A percentile compares a stretch with the other conserved stretches of the same genome.
Evolutionary conservation across 2,797 vertebrate species (phyloP).

Genomic region (Megalops cyprinoides): DNA sequence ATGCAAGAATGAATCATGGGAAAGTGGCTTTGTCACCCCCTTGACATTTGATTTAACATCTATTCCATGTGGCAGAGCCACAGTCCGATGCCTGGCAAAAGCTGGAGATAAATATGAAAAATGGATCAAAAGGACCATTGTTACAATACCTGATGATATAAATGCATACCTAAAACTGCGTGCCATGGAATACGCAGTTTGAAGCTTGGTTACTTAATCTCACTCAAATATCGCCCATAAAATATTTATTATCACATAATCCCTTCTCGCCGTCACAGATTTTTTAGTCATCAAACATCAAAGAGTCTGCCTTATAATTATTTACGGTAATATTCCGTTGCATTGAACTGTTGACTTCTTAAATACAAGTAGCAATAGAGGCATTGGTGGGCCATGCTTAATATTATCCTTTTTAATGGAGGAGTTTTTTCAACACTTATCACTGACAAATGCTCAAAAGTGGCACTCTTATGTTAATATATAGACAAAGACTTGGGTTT

Average conservation of each 20-base stretch:
- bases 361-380: background rate
- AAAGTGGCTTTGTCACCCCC: background rate
- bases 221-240: background rate
- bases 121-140: no score
- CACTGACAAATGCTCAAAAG: background rate
- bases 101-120: no score
- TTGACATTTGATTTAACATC: no score
- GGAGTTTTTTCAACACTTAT: background rate
- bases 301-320: background rate
- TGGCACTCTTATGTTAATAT: background rate
- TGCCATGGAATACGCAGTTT: background rate
- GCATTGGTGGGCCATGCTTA: background rate
- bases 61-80: slow-evolving; percentile 3
- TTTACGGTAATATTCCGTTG: background rate
- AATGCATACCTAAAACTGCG: background rate
- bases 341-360: background rate
- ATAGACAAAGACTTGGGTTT: background rate
- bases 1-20: background rate
- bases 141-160: background rate
- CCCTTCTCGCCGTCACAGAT: background rate
- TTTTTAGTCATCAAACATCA: background rate
- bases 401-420: background rate
- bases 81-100: background rate
- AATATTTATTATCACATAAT: slow-evolving; percentile 9
- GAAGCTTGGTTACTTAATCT: background rate